Evolutionary conservation across 2,797 vertebrate species (phyloP).

Genomic region (Molossus alvarezi): DNA sequence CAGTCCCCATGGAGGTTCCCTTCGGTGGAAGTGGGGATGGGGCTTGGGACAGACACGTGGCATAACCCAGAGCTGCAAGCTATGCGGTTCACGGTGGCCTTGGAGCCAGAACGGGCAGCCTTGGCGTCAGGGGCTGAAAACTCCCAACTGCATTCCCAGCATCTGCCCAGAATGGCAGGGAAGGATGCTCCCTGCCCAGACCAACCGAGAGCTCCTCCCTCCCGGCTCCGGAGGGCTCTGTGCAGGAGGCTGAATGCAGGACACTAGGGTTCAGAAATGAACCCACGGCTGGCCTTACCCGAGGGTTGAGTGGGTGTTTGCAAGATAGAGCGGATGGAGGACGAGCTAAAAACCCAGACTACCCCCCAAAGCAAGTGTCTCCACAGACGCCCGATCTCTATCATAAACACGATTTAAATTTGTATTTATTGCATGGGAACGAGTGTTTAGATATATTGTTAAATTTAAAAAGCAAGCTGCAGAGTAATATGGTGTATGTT

Average conservation of each 20-base stretch:
- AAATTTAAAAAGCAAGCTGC: background rate
- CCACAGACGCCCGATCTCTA: background rate
- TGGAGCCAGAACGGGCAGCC: background rate
- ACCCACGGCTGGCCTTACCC: background rate
- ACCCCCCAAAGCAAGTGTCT: background rate
- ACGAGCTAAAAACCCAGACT: background rate
- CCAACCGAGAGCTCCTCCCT: background rate
- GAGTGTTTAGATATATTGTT: background rate
- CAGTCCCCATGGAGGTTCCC: rapidly evolving
- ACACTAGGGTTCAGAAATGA: background rate
- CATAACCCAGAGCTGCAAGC: background rate
- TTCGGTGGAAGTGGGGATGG: background rate
- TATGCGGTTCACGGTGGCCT: background rate
- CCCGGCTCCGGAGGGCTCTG: too few relatives aligned
- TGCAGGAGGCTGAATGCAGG: background rate
- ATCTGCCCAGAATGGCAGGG: background rate
- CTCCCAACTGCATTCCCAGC: background rate
- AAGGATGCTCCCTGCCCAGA: background rate
- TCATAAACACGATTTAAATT: background rate
- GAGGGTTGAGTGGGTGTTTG: background rate
- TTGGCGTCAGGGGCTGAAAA: background rate
- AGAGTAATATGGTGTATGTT: too few relatives aligned
- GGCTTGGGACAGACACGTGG: rapidly evolving
- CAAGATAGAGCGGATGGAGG: background rate
- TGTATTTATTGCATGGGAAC: background rate